phyloP scores from a whole-genome alignment of 1,140 invertebrate genomes.

The Aphidius ervi region DNA sequence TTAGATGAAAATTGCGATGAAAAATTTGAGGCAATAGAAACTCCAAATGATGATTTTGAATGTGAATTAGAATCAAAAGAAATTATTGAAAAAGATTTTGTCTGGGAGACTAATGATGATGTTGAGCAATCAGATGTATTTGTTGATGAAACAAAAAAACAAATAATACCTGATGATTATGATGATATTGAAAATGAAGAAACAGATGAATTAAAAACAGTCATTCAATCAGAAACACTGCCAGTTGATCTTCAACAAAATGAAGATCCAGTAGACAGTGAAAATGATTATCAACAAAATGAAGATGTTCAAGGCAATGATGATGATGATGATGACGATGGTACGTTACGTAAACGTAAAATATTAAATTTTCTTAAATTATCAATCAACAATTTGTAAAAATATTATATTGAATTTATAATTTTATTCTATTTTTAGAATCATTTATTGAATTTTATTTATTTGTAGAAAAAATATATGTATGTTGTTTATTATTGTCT shows the following conservation, averaged over 20 bases:
- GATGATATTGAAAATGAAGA: too few species aligned
- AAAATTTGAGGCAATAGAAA: background rate
- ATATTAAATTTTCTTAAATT: constrained; percentile 23
- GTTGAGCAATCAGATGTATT: too few species aligned
- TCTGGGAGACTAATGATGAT: too few species aligned
- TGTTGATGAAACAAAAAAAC: too few species aligned
- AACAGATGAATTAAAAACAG: too few species aligned
- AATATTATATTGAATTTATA: background rate
- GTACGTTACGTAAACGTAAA: constrained; percentile 26
- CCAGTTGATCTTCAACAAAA: too few species aligned
- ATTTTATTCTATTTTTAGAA: background rate
- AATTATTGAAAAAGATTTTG: constrained; percentile 26
- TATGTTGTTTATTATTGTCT: background rate
- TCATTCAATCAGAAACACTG: too few species aligned
- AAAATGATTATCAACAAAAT: constrained; percentile 24
- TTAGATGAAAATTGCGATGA: constrained; percentile 13
- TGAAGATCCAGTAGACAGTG: constrained; percentile 27
- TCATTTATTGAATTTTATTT: background rate
- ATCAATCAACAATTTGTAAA: background rate
- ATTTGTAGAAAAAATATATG: background rate
- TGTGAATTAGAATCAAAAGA: constrained; percentile 19
- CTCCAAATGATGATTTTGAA: constrained; percentile 8
- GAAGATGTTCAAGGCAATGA: constrained; percentile 16
- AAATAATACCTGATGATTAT: too few species aligned
- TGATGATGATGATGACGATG: constrained; percentile 14